Evolutionary conservation across 2,888 invertebrate species (phyloP).

Genomic region (Anorthoa munda): DNA sequence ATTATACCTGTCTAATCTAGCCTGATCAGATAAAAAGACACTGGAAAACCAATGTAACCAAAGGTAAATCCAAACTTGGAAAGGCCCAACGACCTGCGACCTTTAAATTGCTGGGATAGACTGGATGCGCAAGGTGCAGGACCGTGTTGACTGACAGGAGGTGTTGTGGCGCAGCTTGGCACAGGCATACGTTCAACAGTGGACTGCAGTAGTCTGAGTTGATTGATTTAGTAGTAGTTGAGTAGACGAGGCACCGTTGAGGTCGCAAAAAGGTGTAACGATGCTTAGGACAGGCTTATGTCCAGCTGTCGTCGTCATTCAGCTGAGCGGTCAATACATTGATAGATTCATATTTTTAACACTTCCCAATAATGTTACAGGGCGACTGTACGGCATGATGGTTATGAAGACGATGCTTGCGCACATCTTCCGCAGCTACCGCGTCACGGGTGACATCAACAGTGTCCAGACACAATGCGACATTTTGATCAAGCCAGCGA

Average conservation of each 20-base stretch:
- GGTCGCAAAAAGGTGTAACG: background rate
- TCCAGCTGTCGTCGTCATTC: background rate
- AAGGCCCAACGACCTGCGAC: background rate
- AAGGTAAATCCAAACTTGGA: no score
- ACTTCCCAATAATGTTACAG: slow-evolving; percentile 22
- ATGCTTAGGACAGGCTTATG: background rate
- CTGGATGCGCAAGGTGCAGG: background rate
- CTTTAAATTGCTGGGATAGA: background rate
- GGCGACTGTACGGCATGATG: slow-evolving; percentile 39
- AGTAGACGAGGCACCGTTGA: background rate
- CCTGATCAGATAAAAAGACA: background rate
- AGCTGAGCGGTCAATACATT: background rate
- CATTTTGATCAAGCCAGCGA: slow-evolving; percentile 34
- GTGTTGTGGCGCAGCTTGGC: background rate
- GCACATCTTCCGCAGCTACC: slow-evolving; percentile 48
- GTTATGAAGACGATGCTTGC: slow-evolving; percentile 50
- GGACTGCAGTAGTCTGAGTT: background rate
- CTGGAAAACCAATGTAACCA: background rate
- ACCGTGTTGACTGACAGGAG: no score
- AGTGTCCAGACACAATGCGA: slow-evolving; percentile 33
- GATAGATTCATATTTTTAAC: background rate
- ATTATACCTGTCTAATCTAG: background rate
- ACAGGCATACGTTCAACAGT: background rate
- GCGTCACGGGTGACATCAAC: slow-evolving; percentile 22
- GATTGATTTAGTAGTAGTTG: no score